A percentile compares a stretch with the other conserved stretches of the same genome.
Evolutionary conservation across 2,888 invertebrate species (phyloP).

Genomic region (Thecocarcelia acutangulata): DNA sequence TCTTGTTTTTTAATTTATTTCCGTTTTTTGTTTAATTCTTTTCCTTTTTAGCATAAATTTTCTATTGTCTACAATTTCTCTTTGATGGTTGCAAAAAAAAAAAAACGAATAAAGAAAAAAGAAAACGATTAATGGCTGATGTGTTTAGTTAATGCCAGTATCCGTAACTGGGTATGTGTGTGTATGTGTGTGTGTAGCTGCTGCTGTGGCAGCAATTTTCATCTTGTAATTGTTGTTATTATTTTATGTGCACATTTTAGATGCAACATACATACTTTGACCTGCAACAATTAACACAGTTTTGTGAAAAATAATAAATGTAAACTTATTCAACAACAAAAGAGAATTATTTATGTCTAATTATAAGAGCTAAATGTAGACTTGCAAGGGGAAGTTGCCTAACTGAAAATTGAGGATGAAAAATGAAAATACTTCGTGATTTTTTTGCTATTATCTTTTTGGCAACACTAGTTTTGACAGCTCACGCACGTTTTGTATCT

Average conservation of each 20-base stretch:
- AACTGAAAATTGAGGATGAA: background rate
- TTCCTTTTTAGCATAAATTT: constrained; percentile 48
- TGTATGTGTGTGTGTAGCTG: too few species aligned
- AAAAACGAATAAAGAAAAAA: too few species aligned
- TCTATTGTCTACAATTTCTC: constrained; percentile 57
- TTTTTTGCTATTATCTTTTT: too few species aligned
- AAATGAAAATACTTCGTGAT: too few species aligned
- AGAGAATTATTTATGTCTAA: constrained; percentile 11
- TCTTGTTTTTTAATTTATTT: constrained; percentile 60
- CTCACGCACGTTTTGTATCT: too few species aligned
- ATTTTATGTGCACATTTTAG: constrained; percentile 35
- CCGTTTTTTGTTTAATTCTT: constrained; percentile 57
- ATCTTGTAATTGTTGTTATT: constrained; percentile 34
- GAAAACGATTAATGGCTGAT: constrained; percentile 58
- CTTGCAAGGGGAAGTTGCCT: constrained; percentile 10
- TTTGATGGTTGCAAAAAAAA: constrained; percentile 25
- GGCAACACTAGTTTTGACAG: too few species aligned
- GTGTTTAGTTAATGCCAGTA: constrained; percentile 53
- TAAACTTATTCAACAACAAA: background rate
- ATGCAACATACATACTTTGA: constrained; percentile 60
- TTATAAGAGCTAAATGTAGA: background rate
- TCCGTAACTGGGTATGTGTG: too few species aligned
- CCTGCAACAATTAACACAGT: constrained; percentile 69
- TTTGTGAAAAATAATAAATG: constrained; percentile 46
- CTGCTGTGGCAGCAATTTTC: constrained; percentile 73